Percentiles rank a stretch among this genome's conserved stretches.
These are phyloP conservation scores for Acanthosepion esculentum DNA, from an alignment of 2,888 invertebrate genomes.

Conservation along the genomic window DNA sequence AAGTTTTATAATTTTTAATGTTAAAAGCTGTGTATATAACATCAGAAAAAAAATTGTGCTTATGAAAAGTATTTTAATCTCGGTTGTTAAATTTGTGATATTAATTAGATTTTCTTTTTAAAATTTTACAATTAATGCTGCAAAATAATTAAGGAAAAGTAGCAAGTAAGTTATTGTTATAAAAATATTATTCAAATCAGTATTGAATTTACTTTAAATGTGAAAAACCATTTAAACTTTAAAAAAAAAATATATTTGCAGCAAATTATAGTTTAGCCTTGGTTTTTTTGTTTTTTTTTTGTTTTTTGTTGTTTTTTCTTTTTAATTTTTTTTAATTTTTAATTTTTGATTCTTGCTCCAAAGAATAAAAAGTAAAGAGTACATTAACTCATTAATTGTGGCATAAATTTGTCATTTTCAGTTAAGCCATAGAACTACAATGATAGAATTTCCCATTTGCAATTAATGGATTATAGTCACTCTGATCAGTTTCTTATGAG, in stretches of 20 bases:
- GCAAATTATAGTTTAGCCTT: too few relatives aligned
- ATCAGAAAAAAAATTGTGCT: not conserved
- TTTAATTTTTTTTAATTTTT: too few relatives aligned
- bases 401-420: too few relatives aligned
- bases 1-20: not conserved
- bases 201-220: not conserved
- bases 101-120: conserved; percentile 8
- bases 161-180: not conserved
- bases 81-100: not conserved
- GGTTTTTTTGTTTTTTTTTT: too few relatives aligned
- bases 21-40: not conserved
- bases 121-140: conserved; percentile 33
- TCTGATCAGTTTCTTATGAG: not conserved
- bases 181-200: not conserved
- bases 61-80: not conserved
- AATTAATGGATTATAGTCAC: not conserved
- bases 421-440: too few relatives aligned
- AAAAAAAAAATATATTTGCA: too few relatives aligned
- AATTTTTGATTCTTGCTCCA: not conserved
- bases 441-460: too few relatives aligned
- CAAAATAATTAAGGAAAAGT: conserved; percentile 33
- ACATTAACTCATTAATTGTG: not conserved
- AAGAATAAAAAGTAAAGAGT: not conserved
- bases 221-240: not conserved
- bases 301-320: too few relatives aligned